phyloP scores from a whole-genome alignment of 2,797 vertebrate genomes.

The Erethizon dorsatum region DNA sequence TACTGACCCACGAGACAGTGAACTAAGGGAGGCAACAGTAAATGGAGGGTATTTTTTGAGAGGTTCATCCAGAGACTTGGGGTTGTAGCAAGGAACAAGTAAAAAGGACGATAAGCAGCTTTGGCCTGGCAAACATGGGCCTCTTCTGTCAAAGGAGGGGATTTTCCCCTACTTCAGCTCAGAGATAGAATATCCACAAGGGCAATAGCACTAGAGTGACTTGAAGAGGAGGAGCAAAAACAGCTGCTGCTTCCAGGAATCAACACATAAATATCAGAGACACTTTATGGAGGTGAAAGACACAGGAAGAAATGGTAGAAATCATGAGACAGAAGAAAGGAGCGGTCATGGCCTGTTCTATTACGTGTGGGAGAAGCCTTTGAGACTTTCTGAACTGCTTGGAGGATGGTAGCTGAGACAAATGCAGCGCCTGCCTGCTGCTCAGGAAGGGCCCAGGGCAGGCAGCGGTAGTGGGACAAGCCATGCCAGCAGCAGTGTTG shows the following conservation, averaged over 20 bases:
- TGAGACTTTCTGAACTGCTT: background rate
- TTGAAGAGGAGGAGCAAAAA: background rate
- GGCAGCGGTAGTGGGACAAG: background rate
- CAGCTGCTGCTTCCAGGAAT: background rate
- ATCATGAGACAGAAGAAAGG: background rate
- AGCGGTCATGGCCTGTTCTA: background rate
- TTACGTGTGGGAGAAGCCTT: background rate
- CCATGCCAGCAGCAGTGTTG: too few species aligned
- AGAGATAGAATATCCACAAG: background rate
- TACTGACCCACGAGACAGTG: background rate
- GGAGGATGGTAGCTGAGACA: background rate
- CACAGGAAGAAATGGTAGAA: background rate
- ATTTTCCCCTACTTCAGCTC: background rate
- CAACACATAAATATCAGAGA: background rate
- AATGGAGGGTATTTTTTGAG: background rate
- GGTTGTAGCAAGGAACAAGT: background rate
- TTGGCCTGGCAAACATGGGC: too few species aligned
- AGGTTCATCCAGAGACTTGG: background rate
- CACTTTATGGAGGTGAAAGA: background rate
- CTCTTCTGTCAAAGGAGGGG: background rate
- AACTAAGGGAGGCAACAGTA: background rate
- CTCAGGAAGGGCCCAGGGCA: background rate
- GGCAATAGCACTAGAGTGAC: background rate
- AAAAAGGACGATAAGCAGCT: background rate
- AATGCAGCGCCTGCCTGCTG: background rate